Evolutionary conservation across 2,113 vertebrate genomes (phyloP).

Genomic region (Rhea pennata): DNA sequence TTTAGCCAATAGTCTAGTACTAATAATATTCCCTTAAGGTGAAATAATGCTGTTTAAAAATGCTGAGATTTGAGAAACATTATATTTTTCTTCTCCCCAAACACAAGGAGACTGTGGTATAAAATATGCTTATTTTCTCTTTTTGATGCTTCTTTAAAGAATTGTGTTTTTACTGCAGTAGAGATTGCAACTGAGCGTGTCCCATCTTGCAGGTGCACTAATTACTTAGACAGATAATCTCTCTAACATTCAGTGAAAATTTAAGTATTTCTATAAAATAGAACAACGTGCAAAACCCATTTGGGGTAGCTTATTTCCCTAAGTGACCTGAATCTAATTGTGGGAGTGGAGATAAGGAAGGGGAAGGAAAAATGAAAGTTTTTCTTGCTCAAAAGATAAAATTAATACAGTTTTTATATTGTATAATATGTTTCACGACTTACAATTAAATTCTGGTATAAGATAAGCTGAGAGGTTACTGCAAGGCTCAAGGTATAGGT

Average conservation of each 20-base stretch:
- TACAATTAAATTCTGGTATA: neutral
- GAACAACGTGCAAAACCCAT: neutral
- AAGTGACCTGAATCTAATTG: neutral
- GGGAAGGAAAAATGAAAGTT: neutral
- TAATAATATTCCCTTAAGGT: neutral
- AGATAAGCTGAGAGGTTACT: neutral
- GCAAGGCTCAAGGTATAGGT: neutral
- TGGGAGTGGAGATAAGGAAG: neutral
- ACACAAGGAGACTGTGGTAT: neutral
- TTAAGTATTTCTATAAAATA: neutral
- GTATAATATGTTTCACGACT: neutral
- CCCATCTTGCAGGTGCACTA: neutral
- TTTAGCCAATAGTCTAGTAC: neutral
- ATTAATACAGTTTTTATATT: neutral
- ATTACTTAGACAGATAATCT: conserved; percentile 23
- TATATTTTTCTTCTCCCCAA: neutral
- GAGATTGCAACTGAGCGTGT: neutral
- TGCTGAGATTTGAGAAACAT: neutral
- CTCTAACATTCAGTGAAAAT: neutral
- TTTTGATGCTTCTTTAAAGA: conserved; percentile 9
- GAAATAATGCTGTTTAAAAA: neutral
- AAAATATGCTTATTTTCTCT: neutral
- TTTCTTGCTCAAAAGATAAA: neutral
- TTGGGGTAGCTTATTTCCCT: neutral
- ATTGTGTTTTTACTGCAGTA: neutral